Percentiles rank a stretch among this genome's conserved stretches.
phyloP scores from a whole-genome alignment of 2,113 vertebrate species.

The Erinaceus europaeus region DNA sequence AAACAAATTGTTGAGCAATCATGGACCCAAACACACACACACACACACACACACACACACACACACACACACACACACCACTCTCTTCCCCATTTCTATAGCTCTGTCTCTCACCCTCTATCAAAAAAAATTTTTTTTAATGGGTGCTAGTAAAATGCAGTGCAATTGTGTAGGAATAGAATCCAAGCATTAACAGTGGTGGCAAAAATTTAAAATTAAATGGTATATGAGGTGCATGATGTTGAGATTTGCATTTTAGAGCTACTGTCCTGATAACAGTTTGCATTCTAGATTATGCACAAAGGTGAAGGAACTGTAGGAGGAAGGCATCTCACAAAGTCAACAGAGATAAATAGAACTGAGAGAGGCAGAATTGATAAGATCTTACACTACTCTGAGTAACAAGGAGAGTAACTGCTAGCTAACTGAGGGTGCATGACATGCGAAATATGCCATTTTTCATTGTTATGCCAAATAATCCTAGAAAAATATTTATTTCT shows the following conservation, averaged over 20 bases:
- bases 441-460: neutral
- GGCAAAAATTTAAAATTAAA: too few species aligned
- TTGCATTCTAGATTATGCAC: neutral
- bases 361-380: neutral
- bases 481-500: neutral
- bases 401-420: neutral
- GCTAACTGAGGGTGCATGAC: neutral
- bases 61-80: too few species aligned
- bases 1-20: too few species aligned
- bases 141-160: too few species aligned
- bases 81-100: too few species aligned
- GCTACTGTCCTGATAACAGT: neutral
- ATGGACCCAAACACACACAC: too few species aligned
- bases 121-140: too few species aligned
- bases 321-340: neutral
- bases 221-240: neutral
- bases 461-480: neutral
- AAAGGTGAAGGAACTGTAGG: accelerated
- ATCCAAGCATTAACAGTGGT: too few species aligned
- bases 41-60: too few species aligned
- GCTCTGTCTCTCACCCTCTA: too few species aligned
- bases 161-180: too few species aligned
- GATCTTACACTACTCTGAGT: neutral
- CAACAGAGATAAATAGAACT: neutral
- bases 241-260: neutral